Base-by-base conservation (phyloP, 2,888 invertebrate genomes). In the Metellina segmentata region DNA sequence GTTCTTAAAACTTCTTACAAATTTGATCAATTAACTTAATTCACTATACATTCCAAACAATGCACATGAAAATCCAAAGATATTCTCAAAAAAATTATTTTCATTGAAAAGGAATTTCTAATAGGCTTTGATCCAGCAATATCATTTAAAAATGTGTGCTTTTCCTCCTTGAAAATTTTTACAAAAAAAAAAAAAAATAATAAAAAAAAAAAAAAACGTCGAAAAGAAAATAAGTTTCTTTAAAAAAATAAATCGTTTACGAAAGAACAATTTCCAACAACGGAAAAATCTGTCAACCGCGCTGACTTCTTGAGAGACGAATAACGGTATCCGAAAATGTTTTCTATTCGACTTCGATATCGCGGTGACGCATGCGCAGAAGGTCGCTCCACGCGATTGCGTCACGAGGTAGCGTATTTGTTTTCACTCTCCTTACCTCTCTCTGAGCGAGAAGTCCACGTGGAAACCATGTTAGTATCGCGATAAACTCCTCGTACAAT, bases 301-400 rank as follows among this genome's bases (percentile, higher is more conserved):
- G 61, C 61, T 61, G 61, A 61, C 61, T 16, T 61, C 61, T 61
- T 16, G 61, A 7, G 61, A 61, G 61, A 61, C 61, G 61, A 61
- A 61, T 61, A 61, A 61, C 61, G 61, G 61, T 61, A 61, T 16
- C 9, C 61, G 13, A 16, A 61, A 61, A 13, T 9, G 11, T 61
- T 61, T 61, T 61, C 9, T 13, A 61, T 61, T 61, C 11, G 11
- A 16, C 61, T 61, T 61, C 61, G 61, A 61, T 61, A 61, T 61
- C 61, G 16, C 11, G 16, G 16, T 16, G 61, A 61, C 61, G 61
- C 61, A 61, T 61, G 61, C 85, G 85, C 85, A 9, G 11, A 16
- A 13, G 20, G 71, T 8, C 16, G 19, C 71, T 51, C 11, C 48
- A 34, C n/a, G 85, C 34, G 74, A 85, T 85, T 85, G 85, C 85